Conservation (phyloP, 2,888 invertebrate species). For the Cephalotes varians region DNA sequence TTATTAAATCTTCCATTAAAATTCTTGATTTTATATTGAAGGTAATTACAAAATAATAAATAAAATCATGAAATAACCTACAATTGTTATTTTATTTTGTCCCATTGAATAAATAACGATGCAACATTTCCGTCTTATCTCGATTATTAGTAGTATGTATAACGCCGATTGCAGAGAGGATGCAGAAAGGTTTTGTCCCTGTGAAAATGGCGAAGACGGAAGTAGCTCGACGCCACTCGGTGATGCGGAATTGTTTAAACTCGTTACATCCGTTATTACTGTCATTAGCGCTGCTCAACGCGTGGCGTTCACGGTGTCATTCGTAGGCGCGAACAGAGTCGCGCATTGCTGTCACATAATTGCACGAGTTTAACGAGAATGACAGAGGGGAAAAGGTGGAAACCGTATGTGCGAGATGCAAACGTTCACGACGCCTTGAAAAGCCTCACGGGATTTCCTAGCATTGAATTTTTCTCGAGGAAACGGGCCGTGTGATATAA, state of each 20-base stretch:
- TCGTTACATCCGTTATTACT: slow-evolving; percentile 57
- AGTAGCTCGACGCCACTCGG: slow-evolving; percentile 20
- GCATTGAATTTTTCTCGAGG: background rate
- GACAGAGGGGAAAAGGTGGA: slow-evolving; percentile 4
- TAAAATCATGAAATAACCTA: background rate
- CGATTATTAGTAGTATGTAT: slow-evolving; percentile 18
- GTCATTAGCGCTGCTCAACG: slow-evolving; percentile 20
- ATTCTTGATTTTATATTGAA: background rate
- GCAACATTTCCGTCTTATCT: background rate
- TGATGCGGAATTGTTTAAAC: slow-evolving; percentile 50
- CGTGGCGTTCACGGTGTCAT: slow-evolving; percentile 15
- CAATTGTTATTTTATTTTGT: slow-evolving; percentile 1
- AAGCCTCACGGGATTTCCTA: slow-evolving; percentile 4
- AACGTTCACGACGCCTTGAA: slow-evolving; percentile 45
- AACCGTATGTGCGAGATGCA: slow-evolving; percentile 1
- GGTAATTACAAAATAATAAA: background rate
- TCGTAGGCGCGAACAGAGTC: slow-evolving; percentile 47
- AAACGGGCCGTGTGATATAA: background rate
- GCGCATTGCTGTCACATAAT: slow-evolving; percentile 46
- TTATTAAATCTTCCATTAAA: background rate
- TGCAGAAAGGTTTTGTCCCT: slow-evolving; percentile 20
- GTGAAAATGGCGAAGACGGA: slow-evolving; percentile 4
- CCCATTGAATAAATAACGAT: background rate
- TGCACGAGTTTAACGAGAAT: slow-evolving; percentile 57
- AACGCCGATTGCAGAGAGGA: background rate